phyloP scores from a whole-genome alignment of 1,140 invertebrate species.

The Bathynomus jamesi region DNA sequence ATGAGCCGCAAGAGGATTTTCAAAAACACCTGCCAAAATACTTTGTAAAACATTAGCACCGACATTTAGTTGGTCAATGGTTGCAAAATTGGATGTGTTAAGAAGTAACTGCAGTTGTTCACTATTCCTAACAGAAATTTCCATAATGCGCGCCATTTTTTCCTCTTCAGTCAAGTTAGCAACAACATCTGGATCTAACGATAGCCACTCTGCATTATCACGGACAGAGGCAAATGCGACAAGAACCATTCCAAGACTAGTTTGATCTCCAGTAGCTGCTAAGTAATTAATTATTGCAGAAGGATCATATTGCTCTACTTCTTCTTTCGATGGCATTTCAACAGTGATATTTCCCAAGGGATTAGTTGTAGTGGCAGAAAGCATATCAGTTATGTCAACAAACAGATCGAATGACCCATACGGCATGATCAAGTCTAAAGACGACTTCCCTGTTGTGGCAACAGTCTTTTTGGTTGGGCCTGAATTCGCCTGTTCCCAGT shows the following conservation, averaged over 20 bases:
- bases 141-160: not conserved
- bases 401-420: slow-evolving; percentile 6
- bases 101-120: not conserved
- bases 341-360: not conserved
- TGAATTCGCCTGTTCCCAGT: not conserved
- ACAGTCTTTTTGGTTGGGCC: slow-evolving; percentile 11
- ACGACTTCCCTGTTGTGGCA: not conserved
- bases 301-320: not conserved
- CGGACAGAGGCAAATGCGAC: slow-evolving; percentile 8
- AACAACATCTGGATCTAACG: not conserved
- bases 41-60: not conserved
- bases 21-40: not conserved
- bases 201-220: not conserved
- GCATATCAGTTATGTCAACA: slow-evolving; percentile 8
- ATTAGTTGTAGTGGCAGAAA: not conserved
- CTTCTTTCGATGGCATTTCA: not conserved
- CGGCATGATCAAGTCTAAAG: not conserved
- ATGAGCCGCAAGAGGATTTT: not conserved
- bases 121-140: not conserved
- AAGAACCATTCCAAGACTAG: not conserved
- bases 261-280: slow-evolving; percentile 1
- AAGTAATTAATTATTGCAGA: not conserved
- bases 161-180: slow-evolving; percentile 7
- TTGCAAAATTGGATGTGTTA: not conserved
- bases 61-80: slow-evolving; percentile 4